Base-by-base conservation (phyloP, 2,888 invertebrate genomes). In the Sympetrum striolatum region DNA sequence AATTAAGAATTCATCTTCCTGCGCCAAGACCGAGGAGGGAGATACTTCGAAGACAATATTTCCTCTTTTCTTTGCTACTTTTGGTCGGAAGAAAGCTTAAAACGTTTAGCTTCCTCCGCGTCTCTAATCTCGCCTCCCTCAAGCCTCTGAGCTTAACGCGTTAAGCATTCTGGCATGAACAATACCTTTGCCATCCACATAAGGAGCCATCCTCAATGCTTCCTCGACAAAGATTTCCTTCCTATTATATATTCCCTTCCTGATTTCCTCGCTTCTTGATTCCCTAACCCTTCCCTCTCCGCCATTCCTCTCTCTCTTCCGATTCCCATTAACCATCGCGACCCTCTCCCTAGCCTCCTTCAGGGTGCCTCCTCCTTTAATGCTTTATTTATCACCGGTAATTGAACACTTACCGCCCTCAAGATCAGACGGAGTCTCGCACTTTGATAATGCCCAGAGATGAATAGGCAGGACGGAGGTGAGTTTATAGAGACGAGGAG, bases 311-410 rank as follows among this genome's bases (percentile, higher is more conserved):
- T 8, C 35, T 86, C 86, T 22, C 86, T 48, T 60, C 37, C 60
- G 60, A 64, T 86, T 60, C 35, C 60, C 60, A 86, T 86, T 86
- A 86, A 60, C 60, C 39, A 60, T 25, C 58, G 37, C 18, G 22
- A 64, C 37, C n/a, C 53, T 15, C 82, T 44, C 58, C 58, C 53
- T 58, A 6, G 15, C 31, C 39, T 22, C 8, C n/a, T 37, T 12
- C 31, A 12, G 22, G 35, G 60, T n/a, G 60, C 31, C n/a, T 58
- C 31, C n/a, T 58, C 60, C 86, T 86, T 64, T 86, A 86, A 86
- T 86, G 86, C 86, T 86, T 86, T 86, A 86, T 86, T 86, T 86
- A 86, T 86, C 86, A 86, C 86, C 86, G 86, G 86, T 86, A 86
- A 86, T 86, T 86, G 86, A 86, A 86, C 86, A 86, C 86, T 86